A percentile compares a stretch with the other conserved stretches of the same genome.
Evolutionary conservation across 2,888 invertebrate genomes (phyloP).

Genomic region (Aphidoletes aphidimyza): DNA sequence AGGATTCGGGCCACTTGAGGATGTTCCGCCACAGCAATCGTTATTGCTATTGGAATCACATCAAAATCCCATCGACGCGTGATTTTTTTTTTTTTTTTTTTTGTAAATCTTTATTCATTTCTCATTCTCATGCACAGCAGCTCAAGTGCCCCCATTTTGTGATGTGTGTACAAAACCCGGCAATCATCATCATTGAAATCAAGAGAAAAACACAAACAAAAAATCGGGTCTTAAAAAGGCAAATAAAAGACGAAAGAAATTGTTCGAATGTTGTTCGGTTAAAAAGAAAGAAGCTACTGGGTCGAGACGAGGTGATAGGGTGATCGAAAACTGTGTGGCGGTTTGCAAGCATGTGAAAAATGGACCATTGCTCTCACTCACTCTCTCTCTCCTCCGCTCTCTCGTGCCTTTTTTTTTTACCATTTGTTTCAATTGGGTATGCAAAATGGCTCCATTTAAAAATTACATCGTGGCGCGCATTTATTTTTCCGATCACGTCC

Average conservation of each 20-base stretch:
- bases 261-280: too few relatives aligned
- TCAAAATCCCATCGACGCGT: neutral
- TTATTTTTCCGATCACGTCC: constrained; percentile 49
- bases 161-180: neutral
- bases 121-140: neutral
- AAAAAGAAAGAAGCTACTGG: too few relatives aligned
- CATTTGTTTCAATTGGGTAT: constrained; percentile 32
- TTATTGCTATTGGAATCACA: neutral
- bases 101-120: neutral
- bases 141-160: too few relatives aligned
- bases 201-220: neutral
- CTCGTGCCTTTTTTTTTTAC: neutral
- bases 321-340: neutral
- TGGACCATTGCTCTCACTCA: neutral
- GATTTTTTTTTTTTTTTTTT: neutral
- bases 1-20: neutral
- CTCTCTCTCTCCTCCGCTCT: neutral
- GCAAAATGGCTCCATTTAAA: constrained; percentile 49
- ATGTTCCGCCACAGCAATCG: neutral
- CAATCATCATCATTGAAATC: neutral
- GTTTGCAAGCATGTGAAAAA: neutral
- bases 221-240: neutral
- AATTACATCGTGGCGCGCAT: constrained; percentile 28
- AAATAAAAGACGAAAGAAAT: neutral
- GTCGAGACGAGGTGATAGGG: too few relatives aligned